Evolutionary conservation across 2,113 vertebrate genomes (phyloP).

Genomic region (Heptranchias perlo): DNA sequence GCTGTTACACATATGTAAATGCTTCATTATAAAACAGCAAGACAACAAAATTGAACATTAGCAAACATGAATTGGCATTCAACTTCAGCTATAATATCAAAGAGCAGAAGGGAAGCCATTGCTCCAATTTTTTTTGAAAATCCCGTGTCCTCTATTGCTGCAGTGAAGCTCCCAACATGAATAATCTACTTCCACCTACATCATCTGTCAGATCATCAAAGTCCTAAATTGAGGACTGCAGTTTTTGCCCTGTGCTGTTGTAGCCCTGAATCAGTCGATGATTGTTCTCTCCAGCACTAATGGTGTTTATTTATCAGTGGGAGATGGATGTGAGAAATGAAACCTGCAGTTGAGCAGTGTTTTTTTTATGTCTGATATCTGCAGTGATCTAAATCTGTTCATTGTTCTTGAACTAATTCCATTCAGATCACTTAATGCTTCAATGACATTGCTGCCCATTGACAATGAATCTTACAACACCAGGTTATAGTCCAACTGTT

Average conservation of each 20-base stretch:
- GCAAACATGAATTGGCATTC: not conserved
- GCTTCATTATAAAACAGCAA: not conserved
- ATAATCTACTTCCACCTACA: not conserved
- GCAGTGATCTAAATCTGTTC: not conserved
- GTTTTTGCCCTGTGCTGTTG: not conserved
- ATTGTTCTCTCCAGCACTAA: not conserved
- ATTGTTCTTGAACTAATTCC: not conserved
- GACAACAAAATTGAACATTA: not conserved
- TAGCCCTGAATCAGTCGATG: not conserved
- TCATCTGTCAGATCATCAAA: not conserved
- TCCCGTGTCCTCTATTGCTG: not conserved
- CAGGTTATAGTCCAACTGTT: too few species aligned
- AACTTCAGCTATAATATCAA: not conserved
- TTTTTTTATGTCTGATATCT: not conserved
- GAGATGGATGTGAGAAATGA: not conserved
- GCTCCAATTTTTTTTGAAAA: not conserved
- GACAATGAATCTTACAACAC: too few species aligned
- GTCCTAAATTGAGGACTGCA: not conserved
- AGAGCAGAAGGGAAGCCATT: not conserved
- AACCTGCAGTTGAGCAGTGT: not conserved
- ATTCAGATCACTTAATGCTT: not conserved
- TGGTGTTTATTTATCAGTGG: slow-evolving; percentile 1
- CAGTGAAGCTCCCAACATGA: not conserved
- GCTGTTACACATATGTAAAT: too few species aligned
- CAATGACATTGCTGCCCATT: not conserved